Conservation (phyloP, 2,888 invertebrate genomes). For the Agonopterix alstromeriana region DNA sequence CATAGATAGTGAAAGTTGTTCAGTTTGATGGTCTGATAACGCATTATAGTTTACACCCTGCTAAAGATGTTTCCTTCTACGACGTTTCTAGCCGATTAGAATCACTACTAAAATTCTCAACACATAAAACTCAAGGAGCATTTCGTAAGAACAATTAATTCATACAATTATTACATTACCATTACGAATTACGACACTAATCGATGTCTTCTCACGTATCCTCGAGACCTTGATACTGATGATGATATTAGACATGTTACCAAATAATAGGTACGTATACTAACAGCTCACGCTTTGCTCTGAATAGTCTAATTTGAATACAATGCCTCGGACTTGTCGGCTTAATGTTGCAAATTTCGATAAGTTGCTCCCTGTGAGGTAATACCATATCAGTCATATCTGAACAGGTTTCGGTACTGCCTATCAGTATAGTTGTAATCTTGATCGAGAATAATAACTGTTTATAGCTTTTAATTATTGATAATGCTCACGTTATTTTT, state of each 20-base stretch:
- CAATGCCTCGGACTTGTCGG: constrained; percentile 44
- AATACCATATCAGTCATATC: constrained; percentile 2
- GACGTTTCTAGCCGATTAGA: too few relatives aligned
- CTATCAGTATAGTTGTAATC: constrained; percentile 8
- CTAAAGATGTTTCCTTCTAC: too few relatives aligned
- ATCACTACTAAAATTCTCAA: too few relatives aligned
- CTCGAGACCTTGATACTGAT: constrained; percentile 16
- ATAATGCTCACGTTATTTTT: constrained; percentile 3
- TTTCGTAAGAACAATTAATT: constrained; percentile 1
- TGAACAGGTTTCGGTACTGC: constrained; percentile 20
- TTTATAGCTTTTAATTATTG: constrained; percentile 5
- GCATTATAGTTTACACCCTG: too few relatives aligned
- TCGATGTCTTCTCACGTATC: constrained; percentile 12
- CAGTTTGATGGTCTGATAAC: too few relatives aligned
- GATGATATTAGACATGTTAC: constrained; percentile 26
- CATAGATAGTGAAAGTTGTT: too few relatives aligned
- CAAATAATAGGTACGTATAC: constrained; percentile 19
- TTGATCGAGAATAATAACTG: constrained; percentile 10
- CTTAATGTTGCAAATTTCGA: constrained; percentile 26
- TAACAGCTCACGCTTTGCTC: constrained; percentile 33
- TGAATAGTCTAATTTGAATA: constrained; percentile 57
- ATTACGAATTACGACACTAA: background rate
- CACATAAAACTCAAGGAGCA: too few relatives aligned
- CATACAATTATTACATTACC: background rate
- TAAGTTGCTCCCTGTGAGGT: constrained; percentile 25